These are phyloP conservation scores for Pachliopta kotzebuea DNA, from an alignment of 2,888 invertebrate genomes.

Conservation along the genomic window DNA sequence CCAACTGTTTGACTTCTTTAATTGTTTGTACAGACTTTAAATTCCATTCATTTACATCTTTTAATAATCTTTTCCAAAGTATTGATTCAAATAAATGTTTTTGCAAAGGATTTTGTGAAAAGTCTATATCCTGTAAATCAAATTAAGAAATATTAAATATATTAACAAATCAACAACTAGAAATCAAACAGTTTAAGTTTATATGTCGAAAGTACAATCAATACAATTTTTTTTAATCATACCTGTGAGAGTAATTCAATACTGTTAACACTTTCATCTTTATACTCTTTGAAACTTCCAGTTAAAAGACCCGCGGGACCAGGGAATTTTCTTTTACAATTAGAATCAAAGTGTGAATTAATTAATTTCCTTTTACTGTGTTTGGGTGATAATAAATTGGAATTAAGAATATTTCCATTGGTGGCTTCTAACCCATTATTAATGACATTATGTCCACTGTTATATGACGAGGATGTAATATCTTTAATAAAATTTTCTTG, in stretches of 20 bases:
- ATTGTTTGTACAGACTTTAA: slow-evolving; percentile 57
- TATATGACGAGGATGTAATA: background rate
- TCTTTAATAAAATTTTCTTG: background rate
- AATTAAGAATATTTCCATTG: slow-evolving; percentile 6
- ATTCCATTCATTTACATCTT: slow-evolving; percentile 53
- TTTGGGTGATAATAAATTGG: slow-evolving; percentile 44
- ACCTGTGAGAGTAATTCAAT: slow-evolving; percentile 73
- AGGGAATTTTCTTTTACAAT: slow-evolving; percentile 70
- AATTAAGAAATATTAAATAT: background rate
- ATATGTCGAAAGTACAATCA: background rate
- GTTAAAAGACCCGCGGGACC: slow-evolving; percentile 71
- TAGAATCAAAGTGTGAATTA: slow-evolving; percentile 63
- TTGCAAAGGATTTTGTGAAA: slow-evolving; percentile 53
- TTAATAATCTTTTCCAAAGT: slow-evolving; percentile 56
- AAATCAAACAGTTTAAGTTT: background rate
- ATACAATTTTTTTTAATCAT: slow-evolving; percentile 24
- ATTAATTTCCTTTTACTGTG: slow-evolving; percentile 66
- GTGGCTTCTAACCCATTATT: background rate
- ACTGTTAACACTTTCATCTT: slow-evolving; percentile 58
- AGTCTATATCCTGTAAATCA: slow-evolving; percentile 61
- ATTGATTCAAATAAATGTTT: slow-evolving; percentile 61
- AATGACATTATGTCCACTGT: background rate
- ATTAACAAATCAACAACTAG: background rate
- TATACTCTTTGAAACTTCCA: slow-evolving; percentile 53
- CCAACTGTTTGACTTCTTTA: slow-evolving; percentile 60